Conservation (phyloP, 2,888 invertebrate species). For the Sialis lutaria region DNA sequence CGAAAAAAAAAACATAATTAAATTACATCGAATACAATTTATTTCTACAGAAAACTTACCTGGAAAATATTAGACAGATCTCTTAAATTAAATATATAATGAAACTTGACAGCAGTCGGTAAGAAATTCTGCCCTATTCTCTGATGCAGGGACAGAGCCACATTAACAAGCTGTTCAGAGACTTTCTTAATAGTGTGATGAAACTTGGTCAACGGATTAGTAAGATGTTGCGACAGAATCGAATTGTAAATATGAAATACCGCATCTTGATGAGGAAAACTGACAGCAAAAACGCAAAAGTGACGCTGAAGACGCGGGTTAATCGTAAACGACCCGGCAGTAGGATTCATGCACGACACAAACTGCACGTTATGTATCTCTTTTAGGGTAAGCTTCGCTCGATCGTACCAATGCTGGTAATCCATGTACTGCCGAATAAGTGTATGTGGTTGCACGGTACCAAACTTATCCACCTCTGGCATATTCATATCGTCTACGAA, state of each 20-base stretch:
- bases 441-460: constrained; percentile 90
- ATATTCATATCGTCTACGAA: constrained; percentile 95
- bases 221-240: constrained; percentile 63
- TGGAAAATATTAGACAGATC: constrained; percentile 90
- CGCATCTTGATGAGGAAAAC: constrained; percentile 71
- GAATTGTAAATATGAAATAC: constrained; percentile 69
- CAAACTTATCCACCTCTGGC: constrained; percentile 90
- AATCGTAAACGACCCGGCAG: constrained; percentile 87
- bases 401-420: constrained; percentile 91
- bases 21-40: background rate
- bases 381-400: constrained; percentile 66
- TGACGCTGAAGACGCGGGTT: constrained; percentile 78
- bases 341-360: constrained; percentile 92
- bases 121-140: constrained; percentile 62
- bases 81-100: constrained; percentile 83
- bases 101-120: constrained; percentile 89
- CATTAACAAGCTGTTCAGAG: constrained; percentile 41
- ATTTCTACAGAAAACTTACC: constrained; percentile 29
- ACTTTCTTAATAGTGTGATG: constrained; percentile 35
- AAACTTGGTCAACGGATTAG: constrained; percentile 49
- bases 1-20: constrained; percentile 5
- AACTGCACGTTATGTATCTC: constrained; percentile 90
- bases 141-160: constrained; percentile 59
- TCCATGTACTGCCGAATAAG: constrained; percentile 84
- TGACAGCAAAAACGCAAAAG: constrained; percentile 74